Evolutionary conservation across 2,888 invertebrate species (phyloP).

Genomic region (Latrodectus elegans): DNA sequence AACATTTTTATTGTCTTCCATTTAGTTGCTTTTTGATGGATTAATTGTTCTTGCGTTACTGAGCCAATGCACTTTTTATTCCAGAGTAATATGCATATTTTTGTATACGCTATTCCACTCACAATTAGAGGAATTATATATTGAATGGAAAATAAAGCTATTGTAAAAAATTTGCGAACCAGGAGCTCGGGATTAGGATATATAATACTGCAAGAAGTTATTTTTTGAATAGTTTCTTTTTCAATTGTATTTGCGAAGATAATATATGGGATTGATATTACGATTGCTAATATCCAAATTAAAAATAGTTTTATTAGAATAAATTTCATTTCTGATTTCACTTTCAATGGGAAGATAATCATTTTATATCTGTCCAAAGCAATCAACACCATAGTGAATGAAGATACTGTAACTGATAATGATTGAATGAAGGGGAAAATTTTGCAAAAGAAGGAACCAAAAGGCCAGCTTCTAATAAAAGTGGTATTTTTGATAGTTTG

Average conservation of each 20-base stretch:
- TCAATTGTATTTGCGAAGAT: constrained; percentile 36
- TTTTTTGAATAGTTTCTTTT: constrained; percentile 4
- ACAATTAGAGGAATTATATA: constrained; percentile 76
- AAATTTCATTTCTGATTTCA: constrained; percentile 73
- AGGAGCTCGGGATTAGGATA: constrained; percentile 51
- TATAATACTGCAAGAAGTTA: constrained; percentile 43
- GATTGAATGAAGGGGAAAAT: constrained; percentile 76
- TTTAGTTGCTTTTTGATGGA: constrained; percentile 74
- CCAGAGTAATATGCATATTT: constrained; percentile 74
- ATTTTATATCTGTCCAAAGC: constrained; percentile 76
- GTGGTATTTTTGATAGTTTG: constrained; percentile 73
- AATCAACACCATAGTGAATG: constrained; percentile 76
- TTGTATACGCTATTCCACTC: constrained; percentile 75
- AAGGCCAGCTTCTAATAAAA: constrained; percentile 76
- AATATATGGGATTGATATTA: constrained; percentile 60
- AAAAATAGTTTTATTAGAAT: constrained; percentile 27
- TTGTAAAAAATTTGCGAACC: constrained; percentile 48
- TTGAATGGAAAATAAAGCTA: constrained; percentile 75
- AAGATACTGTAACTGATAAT: constrained; percentile 75
- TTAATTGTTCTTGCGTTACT: constrained; percentile 75
- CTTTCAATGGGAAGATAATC: constrained; percentile 75
- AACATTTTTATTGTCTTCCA: constrained; percentile 77
- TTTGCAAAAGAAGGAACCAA: constrained; percentile 75
- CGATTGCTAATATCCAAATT: constrained; percentile 64
- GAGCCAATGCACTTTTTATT: constrained; percentile 74